Conservation (phyloP, 2,888 invertebrate species). For the Phengaris arion region DNA sequence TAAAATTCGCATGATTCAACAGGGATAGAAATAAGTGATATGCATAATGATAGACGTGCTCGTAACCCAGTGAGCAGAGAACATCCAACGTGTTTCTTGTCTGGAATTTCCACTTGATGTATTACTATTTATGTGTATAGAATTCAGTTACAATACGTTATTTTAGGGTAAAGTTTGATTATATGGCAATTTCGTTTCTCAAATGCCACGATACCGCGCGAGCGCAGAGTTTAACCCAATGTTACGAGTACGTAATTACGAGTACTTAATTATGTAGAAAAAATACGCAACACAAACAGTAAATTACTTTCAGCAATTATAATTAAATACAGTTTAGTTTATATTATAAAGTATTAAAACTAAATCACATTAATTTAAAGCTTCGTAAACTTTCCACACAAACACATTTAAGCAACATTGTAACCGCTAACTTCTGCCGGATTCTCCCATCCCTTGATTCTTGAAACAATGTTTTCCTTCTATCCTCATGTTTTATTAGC, state of each 20-base stretch:
- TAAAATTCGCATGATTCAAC: background rate
- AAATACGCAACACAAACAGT: too few species aligned
- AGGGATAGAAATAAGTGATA: background rate
- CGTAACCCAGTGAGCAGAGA: background rate
- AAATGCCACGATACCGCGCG: too few species aligned
- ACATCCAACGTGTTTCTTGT: background rate
- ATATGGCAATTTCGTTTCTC: too few species aligned
- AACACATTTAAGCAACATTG: constrained; percentile 4
- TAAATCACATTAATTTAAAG: background rate
- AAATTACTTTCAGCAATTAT: too few species aligned
- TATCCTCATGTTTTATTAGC: constrained; percentile 16
- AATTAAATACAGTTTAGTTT: too few species aligned
- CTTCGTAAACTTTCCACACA: background rate
- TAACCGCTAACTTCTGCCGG: background rate
- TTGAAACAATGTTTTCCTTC: constrained; percentile 1
- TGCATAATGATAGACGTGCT: background rate
- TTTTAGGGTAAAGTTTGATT: too few species aligned
- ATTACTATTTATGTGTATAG: background rate
- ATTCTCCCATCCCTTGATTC: background rate
- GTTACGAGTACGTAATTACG: too few species aligned
- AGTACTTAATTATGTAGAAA: too few species aligned
- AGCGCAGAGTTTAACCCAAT: too few species aligned
- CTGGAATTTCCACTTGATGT: background rate
- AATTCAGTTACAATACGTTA: background rate
- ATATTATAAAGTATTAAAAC: too few species aligned